A percentile compares a stretch with the other conserved stretches of the same genome.
Evolutionary conservation across 2,113 vertebrate genomes (phyloP).

Genomic region (Pogona vitticeps): DNA sequence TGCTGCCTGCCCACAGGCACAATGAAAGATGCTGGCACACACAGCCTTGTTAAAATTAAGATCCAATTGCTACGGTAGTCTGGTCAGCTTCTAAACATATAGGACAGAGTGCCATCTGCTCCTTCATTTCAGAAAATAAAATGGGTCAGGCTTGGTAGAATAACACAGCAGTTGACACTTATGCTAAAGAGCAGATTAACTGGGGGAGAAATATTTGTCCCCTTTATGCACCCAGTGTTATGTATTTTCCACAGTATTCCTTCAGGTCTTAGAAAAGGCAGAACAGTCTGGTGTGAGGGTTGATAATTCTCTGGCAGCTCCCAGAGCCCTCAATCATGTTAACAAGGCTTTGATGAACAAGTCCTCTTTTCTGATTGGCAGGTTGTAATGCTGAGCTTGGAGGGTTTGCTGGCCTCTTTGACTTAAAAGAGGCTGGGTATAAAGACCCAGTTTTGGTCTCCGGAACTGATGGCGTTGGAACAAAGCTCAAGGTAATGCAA

Average conservation of each 20-base stretch:
- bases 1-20: no score
- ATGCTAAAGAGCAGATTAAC: neutral
- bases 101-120: no score
- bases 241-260: neutral
- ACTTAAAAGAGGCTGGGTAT: constrained; percentile 93
- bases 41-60: no score
- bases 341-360: neutral
- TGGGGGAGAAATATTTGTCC: neutral
- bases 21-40: no score
- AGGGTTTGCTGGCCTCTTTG: constrained; percentile 95
- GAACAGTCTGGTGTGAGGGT: neutral
- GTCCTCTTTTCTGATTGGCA: constrained; percentile 58
- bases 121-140: no score
- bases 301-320: neutral
- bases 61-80: no score
- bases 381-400: constrained; percentile 93
- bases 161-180: neutral
- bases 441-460: constrained; percentile 91
- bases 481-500: constrained; percentile 92
- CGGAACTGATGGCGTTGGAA: constrained; percentile 96
- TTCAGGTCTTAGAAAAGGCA: neutral
- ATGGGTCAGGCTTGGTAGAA: no score
- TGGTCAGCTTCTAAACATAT: no score
- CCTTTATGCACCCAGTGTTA: neutral
- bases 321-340: neutral